Evolutionary conservation across 2,888 invertebrate species (phyloP).

Genomic region (Cordilura impudica): DNA sequence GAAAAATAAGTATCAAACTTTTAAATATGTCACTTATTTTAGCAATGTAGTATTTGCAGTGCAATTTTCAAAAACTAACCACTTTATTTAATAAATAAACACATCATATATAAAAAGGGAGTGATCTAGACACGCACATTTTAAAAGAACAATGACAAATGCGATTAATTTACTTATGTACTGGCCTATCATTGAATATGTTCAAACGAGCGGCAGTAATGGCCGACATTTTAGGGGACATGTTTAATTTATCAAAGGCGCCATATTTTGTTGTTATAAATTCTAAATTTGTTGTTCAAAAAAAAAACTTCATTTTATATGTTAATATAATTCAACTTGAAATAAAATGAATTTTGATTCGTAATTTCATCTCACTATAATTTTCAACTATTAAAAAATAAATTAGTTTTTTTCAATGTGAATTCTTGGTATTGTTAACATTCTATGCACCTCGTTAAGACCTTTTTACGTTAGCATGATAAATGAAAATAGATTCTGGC

Average conservation of each 20-base stretch:
- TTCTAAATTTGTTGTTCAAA: background rate
- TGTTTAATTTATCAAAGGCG: background rate
- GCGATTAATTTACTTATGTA: background rate
- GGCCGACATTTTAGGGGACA: conserved; percentile 24
- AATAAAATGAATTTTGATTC: background rate
- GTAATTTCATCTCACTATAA: background rate
- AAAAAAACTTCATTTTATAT: no score
- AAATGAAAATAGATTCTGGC: conserved; percentile 7
- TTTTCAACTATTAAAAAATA: background rate
- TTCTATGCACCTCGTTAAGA: background rate
- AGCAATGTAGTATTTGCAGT: no score
- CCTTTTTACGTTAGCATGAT: conserved; percentile 15
- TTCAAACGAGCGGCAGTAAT: background rate
- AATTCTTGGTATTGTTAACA: background rate
- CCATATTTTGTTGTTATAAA: conserved; percentile 7
- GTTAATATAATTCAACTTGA: background rate
- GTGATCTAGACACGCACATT: conserved; percentile 47
- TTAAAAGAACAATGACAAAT: conserved; percentile 22
- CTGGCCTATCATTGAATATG: background rate
- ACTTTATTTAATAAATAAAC: conserved; percentile 13
- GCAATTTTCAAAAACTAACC: conserved; percentile 36
- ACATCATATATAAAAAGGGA: conserved; percentile 18
- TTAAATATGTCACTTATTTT: no score
- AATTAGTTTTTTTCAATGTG: background rate
- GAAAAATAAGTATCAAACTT: no score